Conservation (phyloP, 2,113 vertebrate genomes). For the Lophura nycthemera region DNA sequence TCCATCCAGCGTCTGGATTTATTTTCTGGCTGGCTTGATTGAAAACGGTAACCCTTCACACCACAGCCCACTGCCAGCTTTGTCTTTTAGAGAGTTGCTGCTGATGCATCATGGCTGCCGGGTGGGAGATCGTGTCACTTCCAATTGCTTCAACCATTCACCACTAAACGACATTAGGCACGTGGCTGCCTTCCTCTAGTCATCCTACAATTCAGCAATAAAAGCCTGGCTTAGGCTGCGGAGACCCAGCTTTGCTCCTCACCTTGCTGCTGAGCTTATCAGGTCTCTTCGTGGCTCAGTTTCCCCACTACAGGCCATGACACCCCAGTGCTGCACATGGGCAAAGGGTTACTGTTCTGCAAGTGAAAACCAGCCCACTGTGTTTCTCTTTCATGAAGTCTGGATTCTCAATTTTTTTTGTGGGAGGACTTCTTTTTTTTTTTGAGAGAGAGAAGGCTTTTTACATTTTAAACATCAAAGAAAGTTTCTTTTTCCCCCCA, state of each 20-base stretch:
- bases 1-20: neutral
- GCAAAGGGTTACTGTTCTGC: neutral
- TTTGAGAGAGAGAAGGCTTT: neutral
- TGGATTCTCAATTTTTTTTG: neutral
- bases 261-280: neutral
- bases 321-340: neutral
- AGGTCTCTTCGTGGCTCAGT: rapidly evolving
- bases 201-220: neutral
- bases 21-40: neutral
- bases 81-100: rapidly evolving
- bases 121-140: neutral
- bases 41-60: neutral
- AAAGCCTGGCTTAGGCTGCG: neutral
- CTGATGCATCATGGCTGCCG: neutral
- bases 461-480: neutral
- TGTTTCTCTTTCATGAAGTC: neutral
- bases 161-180: neutral
- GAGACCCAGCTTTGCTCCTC: neutral
- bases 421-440: neutral
- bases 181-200: neutral
- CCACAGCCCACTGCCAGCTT: neutral
- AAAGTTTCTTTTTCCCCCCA: neutral
- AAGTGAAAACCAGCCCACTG: neutral
- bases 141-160: neutral
- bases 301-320: neutral